Base-by-base conservation (phyloP, 2,888 invertebrate genomes). In the Altica lythri region DNA sequence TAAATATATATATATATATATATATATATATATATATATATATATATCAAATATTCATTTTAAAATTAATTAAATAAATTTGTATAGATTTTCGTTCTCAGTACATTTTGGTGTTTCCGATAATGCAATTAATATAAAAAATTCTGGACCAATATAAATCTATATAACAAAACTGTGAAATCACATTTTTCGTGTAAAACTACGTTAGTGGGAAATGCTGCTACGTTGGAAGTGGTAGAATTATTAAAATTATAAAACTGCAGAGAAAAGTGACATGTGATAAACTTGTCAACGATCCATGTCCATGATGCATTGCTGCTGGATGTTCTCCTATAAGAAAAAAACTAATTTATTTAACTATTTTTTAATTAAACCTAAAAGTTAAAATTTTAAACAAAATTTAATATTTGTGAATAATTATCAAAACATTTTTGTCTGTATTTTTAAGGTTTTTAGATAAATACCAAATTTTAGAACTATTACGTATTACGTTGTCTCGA, bases 221-320 rank as follows among this genome's bases (percentile, higher is more conserved):
- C 66, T 67, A 68, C 68, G 68, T 68, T 12, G 63, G 64, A 48
- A 59, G 63, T 5, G 63, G 52, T 45, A 68, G 55, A n/a, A 66
- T 59, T 54, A 68, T 42, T 43, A 71, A 57, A 25, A 70, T 43
- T 37, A 68, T 67, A 57, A 72, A 63, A 48, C 70, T 68, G 42
- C 73, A 54, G 14, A 71, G 57, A 29, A 74, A 59, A 22, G 73
- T 70, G 59, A 67, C 65, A 61, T 70, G 70, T 50, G 74, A 69
- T 9, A 68, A 66, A 52, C 70, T 68, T 53, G 71, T 66, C 46
- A 73, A 62, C 47, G 71, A 71, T 54, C 78, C 78, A 51, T 73
- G 72, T 42, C 88, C 86, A 67, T 89, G 88, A 78, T 90, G 89
- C 90, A 90, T 90, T 37, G 90, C 90, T 52, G 90, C 90, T 68